Evolutionary conservation across 1,140 invertebrate species (phyloP).

Genomic region (Phocides pigmalion): DNA sequence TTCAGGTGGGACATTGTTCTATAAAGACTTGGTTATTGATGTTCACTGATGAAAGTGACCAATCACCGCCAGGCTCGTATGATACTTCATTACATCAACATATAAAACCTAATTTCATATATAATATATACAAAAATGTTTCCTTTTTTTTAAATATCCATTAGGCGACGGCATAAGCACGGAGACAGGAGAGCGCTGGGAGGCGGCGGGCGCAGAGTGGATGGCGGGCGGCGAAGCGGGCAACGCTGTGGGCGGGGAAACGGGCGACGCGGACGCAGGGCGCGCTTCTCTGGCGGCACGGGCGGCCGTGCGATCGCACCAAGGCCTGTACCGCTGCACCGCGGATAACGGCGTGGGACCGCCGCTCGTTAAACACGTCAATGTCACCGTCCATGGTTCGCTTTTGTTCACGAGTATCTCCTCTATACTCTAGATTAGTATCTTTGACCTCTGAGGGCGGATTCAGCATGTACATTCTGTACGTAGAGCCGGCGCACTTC

Average conservation of each 20-base stretch:
- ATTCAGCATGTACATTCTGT: no score
- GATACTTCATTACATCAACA: no score
- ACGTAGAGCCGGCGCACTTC: constrained; percentile 64
- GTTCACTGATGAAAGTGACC: no score
- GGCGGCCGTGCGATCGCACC: constrained; percentile 85
- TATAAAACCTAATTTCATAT: no score
- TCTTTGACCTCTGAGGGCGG: no score
- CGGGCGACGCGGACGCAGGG: constrained; percentile 47
- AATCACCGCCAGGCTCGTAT: no score
- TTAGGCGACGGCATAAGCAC: constrained; percentile 40
- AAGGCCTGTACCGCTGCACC: constrained; percentile 90
- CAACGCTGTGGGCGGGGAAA: neutral
- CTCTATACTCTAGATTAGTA: no score
- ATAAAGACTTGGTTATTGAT: no score
- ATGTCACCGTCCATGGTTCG: constrained; percentile 87
- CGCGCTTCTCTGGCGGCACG: constrained; percentile 82
- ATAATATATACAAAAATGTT: no score
- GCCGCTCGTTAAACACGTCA: constrained; percentile 87
- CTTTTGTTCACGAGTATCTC: neutral
- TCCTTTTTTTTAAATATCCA: no score
- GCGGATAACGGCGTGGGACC: constrained; percentile 92
- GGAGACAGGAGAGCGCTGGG: constrained; percentile 54
- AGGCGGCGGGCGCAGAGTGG: constrained; percentile 44
- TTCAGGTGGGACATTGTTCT: no score
- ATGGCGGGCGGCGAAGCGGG: constrained; percentile 22